phyloP scores from a whole-genome alignment of 2,113 vertebrate genomes.

The Loxodonta africana region DNA sequence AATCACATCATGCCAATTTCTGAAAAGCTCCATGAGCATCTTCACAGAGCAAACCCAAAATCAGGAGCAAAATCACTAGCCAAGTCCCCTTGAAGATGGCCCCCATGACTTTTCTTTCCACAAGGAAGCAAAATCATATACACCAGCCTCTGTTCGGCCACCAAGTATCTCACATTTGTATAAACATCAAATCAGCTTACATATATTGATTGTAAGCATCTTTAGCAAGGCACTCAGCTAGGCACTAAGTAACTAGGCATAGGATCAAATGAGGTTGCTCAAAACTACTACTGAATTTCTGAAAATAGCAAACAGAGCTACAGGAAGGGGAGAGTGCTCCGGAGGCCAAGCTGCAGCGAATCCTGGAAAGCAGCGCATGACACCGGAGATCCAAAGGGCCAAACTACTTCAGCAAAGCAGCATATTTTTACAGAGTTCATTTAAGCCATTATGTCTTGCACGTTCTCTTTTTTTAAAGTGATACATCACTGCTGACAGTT shows the following conservation, averaged over 20 bases:
- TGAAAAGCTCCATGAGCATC: neutral
- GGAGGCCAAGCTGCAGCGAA: constrained; percentile 67
- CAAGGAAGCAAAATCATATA: constrained; percentile 70
- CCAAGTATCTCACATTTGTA: neutral
- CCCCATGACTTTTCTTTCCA: constrained; percentile 67
- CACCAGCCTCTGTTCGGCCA: neutral
- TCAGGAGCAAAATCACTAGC: neutral
- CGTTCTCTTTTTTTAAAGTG: constrained; percentile 82
- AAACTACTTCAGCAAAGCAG: constrained; percentile 66
- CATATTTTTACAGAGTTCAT: constrained; percentile 83
- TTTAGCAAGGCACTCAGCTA: constrained; percentile 17
- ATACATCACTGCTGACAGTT: constrained; percentile 86
- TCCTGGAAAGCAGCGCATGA: constrained; percentile 77
- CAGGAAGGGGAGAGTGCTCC: constrained; percentile 42
- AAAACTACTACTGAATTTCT: constrained; percentile 30
- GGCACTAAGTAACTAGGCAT: constrained; percentile 23
- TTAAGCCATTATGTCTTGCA: constrained; percentile 82
- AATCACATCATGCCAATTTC: neutral
- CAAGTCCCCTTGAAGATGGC: neutral
- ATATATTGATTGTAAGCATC: neutral
- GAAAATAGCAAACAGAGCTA: constrained; percentile 76
- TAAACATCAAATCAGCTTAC: neutral
- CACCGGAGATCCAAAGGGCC: constrained; percentile 42
- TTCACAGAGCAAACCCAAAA: constrained; percentile 26
- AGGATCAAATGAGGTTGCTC: neutral